These are phyloP conservation scores for Drosophila yakuba DNA, from an alignment of 1,140 invertebrate species.

Conservation along the genomic window DNA sequence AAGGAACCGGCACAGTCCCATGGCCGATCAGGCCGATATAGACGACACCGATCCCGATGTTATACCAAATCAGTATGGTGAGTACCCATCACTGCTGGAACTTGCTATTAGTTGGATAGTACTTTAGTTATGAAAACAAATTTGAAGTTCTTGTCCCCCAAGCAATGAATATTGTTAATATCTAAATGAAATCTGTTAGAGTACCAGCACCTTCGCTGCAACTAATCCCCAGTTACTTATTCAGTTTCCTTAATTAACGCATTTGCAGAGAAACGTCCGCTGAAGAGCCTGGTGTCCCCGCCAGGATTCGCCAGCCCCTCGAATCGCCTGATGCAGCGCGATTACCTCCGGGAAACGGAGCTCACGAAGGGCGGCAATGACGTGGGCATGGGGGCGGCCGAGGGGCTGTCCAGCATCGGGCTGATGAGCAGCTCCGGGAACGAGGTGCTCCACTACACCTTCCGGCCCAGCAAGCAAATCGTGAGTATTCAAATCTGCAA, in stretches of 20 bases:
- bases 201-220: background rate
- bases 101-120: background rate
- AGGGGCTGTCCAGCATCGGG: slow-evolving; percentile 57
- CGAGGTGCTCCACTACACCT: slow-evolving; percentile 84
- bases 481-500: slow-evolving; percentile 59
- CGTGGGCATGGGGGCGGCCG: slow-evolving; percentile 27
- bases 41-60: slow-evolving; percentile 92
- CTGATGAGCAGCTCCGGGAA: slow-evolving; percentile 73
- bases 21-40: slow-evolving; percentile 85
- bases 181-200: too few relatives aligned
- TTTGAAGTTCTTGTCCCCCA: too few relatives aligned
- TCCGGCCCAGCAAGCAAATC: slow-evolving; percentile 84
- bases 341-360: slow-evolving; percentile 70
- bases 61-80: slow-evolving; percentile 93
- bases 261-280: slow-evolving; percentile 78
- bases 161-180: too few relatives aligned
- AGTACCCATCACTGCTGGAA: slow-evolving; percentile 59
- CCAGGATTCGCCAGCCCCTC: slow-evolving; percentile 82
- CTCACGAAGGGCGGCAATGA: slow-evolving; percentile 49
- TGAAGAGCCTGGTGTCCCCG: slow-evolving; percentile 72
- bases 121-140: too few relatives aligned
- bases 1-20: slow-evolving; percentile 67
- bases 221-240: background rate
- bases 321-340: slow-evolving; percentile 76
- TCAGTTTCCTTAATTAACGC: background rate